A percentile compares a stretch with the other conserved stretches of the same genome.
Conservation (phyloP, 1,140 invertebrate species). For the Drosophila watanabei region DNA sequence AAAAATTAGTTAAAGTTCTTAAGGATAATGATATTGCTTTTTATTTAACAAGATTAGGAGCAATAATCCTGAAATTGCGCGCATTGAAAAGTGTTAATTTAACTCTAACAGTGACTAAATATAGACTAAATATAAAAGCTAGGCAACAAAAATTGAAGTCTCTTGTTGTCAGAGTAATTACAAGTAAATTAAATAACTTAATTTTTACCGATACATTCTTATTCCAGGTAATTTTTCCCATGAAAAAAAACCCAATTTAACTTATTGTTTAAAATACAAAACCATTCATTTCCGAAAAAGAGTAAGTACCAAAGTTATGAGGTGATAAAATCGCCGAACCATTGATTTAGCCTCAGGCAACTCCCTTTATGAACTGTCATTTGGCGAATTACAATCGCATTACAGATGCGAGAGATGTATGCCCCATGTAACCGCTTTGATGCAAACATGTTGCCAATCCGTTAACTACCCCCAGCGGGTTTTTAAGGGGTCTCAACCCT, state of each 20-base stretch:
- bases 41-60: background rate
- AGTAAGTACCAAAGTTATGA: background rate
- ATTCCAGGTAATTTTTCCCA: too few species aligned
- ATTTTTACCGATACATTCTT: too few species aligned
- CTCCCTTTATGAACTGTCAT: constrained; percentile 15
- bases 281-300: background rate
- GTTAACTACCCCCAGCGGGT: constrained; percentile 14
- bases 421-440: background rate
- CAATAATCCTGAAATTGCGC: too few species aligned
- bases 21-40: background rate
- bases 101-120: background rate
- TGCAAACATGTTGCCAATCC: constrained; percentile 16
- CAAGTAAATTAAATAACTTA: too few species aligned
- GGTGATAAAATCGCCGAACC: background rate
- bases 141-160: too few species aligned
- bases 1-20: too few species aligned
- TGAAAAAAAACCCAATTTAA: too few species aligned
- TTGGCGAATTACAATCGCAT: constrained; percentile 20
- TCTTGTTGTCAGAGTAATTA: too few species aligned
- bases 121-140: too few species aligned
- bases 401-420: background rate
- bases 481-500: constrained; percentile 13
- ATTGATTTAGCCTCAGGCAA: background rate
- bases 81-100: background rate
- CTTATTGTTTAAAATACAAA: background rate